Evolutionary conservation across 2,888 invertebrate species (phyloP).

Genomic region (Belgica antarctica): DNA sequence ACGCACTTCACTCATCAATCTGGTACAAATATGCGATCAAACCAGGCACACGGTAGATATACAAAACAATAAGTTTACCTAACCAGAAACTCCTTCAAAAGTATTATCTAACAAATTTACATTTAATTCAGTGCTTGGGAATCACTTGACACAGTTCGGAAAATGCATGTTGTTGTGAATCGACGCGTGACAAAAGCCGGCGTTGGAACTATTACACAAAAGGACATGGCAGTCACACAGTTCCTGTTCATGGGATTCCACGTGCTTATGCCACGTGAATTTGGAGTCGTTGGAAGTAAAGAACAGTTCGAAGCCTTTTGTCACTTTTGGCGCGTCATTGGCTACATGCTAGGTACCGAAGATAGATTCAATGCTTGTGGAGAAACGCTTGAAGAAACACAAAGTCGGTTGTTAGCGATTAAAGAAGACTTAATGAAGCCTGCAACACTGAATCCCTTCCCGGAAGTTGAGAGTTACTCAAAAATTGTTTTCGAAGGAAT

Average conservation of each 20-base stretch:
- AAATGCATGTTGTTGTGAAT: not conserved
- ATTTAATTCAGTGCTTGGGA: not conserved
- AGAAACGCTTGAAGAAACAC: slow-evolving; percentile 63
- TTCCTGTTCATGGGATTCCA: slow-evolving; percentile 82
- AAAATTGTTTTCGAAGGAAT: slow-evolving; percentile 65
- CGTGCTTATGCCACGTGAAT: slow-evolving; percentile 61
- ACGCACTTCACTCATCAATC: not conserved
- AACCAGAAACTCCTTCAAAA: not conserved
- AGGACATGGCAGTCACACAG: slow-evolving; percentile 81
- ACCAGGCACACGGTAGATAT: not conserved
- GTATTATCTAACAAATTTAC: not conserved
- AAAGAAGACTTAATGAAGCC: slow-evolving; percentile 64
- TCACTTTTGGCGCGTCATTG: slow-evolving; percentile 78
- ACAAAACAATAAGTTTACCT: not conserved
- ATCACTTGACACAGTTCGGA: slow-evolving; percentile 9
- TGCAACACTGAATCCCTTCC: slow-evolving; percentile 59
- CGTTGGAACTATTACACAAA: slow-evolving; percentile 66
- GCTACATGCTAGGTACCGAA: slow-evolving; percentile 76
- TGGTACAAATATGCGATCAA: not conserved
- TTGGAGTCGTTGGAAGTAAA: slow-evolving; percentile 64
- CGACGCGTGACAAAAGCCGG: slow-evolving; percentile 47
- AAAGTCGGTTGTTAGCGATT: slow-evolving; percentile 56
- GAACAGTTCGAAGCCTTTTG: slow-evolving; percentile 68
- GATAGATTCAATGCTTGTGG: slow-evolving; percentile 76
- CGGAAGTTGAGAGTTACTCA: slow-evolving; percentile 66